Conservation (phyloP, 2,797 vertebrate species). For the Vultur gryphus region DNA sequence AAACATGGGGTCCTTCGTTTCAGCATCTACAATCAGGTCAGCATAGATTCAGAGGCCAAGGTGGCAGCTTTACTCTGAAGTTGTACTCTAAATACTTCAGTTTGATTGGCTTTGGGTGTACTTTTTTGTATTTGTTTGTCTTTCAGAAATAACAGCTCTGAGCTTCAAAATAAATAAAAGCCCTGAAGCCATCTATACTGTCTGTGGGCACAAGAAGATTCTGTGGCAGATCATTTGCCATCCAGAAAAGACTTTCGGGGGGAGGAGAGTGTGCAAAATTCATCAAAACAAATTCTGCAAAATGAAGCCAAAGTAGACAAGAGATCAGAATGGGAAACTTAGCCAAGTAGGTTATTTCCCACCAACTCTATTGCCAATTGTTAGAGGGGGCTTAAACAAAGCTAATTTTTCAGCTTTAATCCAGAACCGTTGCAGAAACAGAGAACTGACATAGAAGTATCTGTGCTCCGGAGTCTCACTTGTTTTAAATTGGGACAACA, state of each 20-base stretch:
- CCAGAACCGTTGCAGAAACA: not conserved
- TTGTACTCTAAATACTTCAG: fast-evolving
- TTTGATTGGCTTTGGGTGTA: not conserved
- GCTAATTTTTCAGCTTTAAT: not conserved
- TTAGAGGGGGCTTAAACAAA: not conserved
- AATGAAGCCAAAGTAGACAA: not conserved
- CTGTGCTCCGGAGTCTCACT: not conserved
- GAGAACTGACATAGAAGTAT: not conserved
- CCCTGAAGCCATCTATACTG: not conserved
- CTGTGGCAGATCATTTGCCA: not conserved
- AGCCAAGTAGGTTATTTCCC: not conserved
- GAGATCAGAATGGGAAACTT: not conserved
- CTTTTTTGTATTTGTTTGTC: not conserved
- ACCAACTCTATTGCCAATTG: not conserved
- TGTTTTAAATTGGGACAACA: not conserved
- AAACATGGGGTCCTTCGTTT: not conserved
- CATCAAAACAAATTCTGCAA: not conserved
- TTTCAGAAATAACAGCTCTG: not conserved
- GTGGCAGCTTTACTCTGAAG: no score
- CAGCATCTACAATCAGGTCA: not conserved
- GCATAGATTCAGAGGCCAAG: not conserved
- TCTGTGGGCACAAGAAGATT: not conserved
- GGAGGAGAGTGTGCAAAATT: not conserved
- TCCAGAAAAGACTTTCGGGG: not conserved
- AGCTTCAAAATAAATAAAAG: not conserved